Conservation (phyloP, 2,888 invertebrate genomes). For the Lucinisca nassula region DNA sequence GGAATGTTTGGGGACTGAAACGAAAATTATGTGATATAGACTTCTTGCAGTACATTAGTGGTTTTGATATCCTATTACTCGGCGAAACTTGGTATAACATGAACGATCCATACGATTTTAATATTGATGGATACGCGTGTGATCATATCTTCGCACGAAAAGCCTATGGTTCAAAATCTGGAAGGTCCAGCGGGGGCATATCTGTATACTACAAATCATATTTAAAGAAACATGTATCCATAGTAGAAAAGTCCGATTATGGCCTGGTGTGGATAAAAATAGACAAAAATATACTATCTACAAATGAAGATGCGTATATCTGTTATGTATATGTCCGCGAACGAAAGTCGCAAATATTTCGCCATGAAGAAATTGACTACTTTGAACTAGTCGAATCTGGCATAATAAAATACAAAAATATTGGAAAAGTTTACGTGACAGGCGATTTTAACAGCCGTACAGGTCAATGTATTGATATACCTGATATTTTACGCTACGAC, state of each 20-base stretch:
- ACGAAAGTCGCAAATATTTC: neutral
- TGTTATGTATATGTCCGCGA: neutral
- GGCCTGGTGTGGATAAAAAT: neutral
- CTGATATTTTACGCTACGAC: neutral
- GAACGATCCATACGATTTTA: neutral
- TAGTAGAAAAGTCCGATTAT: neutral
- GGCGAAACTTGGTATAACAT: neutral
- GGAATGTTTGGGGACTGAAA: neutral
- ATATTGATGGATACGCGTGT: neutral
- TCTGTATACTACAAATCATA: neutral
- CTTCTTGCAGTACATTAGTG: neutral
- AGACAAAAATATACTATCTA: neutral
- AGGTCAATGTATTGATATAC: neutral
- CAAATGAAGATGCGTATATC: neutral
- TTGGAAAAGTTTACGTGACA: neutral
- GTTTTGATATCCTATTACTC: neutral
- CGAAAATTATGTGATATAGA: neutral
- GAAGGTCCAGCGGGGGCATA: neutral
- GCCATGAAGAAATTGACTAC: neutral
- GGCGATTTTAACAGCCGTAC: neutral
- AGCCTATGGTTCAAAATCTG: neutral
- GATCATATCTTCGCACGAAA: neutral
- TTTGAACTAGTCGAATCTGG: neutral
- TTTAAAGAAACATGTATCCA: neutral
- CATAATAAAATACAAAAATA: neutral